Percentiles rank a stretch among this genome's conserved stretches.
phyloP scores from a whole-genome alignment of 2,888 invertebrate species.

The Sisyra nigra region DNA sequence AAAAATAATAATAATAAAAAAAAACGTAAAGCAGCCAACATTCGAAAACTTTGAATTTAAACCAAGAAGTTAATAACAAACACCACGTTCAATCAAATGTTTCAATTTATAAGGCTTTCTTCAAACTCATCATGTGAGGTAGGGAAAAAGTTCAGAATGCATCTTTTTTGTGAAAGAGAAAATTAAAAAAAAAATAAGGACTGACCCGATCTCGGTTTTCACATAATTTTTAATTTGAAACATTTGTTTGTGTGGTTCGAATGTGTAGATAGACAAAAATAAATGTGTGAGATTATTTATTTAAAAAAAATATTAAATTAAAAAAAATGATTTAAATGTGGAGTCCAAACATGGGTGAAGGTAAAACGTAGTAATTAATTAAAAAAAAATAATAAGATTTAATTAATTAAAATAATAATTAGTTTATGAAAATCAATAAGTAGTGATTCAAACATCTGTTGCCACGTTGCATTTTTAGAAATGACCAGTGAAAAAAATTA shows the following conservation, averaged over 20 bases:
- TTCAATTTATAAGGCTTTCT: too few species aligned
- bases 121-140: too few species aligned
- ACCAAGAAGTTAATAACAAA: neutral
- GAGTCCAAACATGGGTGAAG: conserved; percentile 4
- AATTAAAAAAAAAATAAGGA: too few species aligned
- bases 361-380: conserved; percentile 3
- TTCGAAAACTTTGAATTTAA: conserved; percentile 3
- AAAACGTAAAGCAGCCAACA: conserved; percentile 1
- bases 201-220: too few species aligned
- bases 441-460: conserved; percentile 1
- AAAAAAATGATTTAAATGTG: conserved; percentile 4
- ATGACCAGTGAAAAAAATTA: too few species aligned
- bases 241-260: neutral
- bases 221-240: neutral
- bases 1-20: conserved; percentile 4
- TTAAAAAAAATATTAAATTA: conserved; percentile 3
- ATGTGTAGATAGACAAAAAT: conserved; percentile 2
- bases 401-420: conserved; percentile 4
- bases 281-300: conserved; percentile 1
- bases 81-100: neutral
- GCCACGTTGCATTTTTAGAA: conserved; percentile 5
- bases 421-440: neutral
- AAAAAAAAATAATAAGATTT: neutral
- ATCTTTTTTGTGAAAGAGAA: too few species aligned
- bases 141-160: too few species aligned